Evolutionary conservation across 2,888 invertebrate genomes (phyloP).

Genomic region (Noctua pronuba): DNA sequence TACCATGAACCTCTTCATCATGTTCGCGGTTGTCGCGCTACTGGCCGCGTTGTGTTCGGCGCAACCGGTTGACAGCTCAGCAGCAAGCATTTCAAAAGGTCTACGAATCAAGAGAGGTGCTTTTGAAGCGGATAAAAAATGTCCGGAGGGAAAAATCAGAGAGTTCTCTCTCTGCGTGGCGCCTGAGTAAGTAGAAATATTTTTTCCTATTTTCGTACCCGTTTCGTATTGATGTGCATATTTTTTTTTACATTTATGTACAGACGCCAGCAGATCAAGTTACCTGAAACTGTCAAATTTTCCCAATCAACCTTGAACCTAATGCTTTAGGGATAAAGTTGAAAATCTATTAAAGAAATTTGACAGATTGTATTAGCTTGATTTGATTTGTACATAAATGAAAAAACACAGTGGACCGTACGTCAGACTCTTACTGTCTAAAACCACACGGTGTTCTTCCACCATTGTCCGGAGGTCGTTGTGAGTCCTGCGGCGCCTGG

Average conservation of each 20-base stretch:
- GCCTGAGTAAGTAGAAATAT: neutral
- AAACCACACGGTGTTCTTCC: neutral
- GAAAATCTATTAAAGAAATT: too few relatives aligned
- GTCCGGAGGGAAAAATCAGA: neutral
- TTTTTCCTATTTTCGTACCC: neutral
- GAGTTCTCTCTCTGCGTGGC: neutral
- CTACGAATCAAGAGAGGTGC: neutral
- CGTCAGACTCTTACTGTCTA: neutral
- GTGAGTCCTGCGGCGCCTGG: neutral
- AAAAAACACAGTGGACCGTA: neutral
- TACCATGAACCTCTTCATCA: slow-evolving; percentile 21
- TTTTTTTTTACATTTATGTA: neutral
- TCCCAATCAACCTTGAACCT: too few relatives aligned
- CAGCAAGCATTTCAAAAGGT: neutral
- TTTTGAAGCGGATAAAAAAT: neutral
- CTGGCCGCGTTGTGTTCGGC: slow-evolving; percentile 13
- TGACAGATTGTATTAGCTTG: too few relatives aligned
- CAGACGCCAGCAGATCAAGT: too few relatives aligned
- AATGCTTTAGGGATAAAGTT: too few relatives aligned
- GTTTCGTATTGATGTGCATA: neutral
- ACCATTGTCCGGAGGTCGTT: neutral
- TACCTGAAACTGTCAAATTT: too few relatives aligned
- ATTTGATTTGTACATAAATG: too few relatives aligned
- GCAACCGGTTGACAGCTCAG: slow-evolving; percentile 4
- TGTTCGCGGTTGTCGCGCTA: neutral